Evolutionary conservation across 2,113 vertebrate genomes (phyloP), one percentile per base, ranked within the genome.

Genomic region (Melanotaenia duboulayi): DNA sequence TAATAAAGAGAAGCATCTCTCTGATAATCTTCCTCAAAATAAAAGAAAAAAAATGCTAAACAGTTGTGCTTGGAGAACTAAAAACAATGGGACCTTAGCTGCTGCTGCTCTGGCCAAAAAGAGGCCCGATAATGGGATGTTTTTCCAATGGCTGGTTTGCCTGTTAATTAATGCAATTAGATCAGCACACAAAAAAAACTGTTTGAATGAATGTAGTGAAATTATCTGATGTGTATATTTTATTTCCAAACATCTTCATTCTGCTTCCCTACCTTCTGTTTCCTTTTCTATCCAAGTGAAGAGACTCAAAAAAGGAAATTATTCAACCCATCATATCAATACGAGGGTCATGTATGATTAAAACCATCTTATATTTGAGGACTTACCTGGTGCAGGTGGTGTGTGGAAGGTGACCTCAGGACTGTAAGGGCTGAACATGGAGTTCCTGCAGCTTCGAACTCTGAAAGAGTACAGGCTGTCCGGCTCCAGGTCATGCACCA

Each of bases 311-410:
- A 28, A 46, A 46, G 3, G 39, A 50, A 35, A 22, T 11, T 9
- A 10, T 13, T 1, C n/a, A 9, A 24, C 0, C 28, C 28, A 35
- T 35, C 32, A 35, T n/a, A 39, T 14, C 28, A 28, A 6, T 28
- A 28, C 3, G 28, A 28, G 28, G 28, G 28, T n/a, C n/a, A n/a
- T n/a, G n/a, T n/a, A n/a, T n/a, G n/a, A n/a, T n/a, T n/a, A 11
- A 10, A 22, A 14, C 23, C 2, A 11, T 8, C 32, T 11, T 11
- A 4, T 0, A 0, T 16, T 11, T 23, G 17, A 20, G 10, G 7
- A 9, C 79, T 87, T 95, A 98, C 98, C 96, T 84, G 97, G 92
- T 71, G 96, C 96, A n/a, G 97, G 96, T 2, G 97, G 96, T 0
- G 96, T 98, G 70, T 86, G 94, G 51, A 99, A 92, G 73, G 92